These are phyloP conservation scores for Hypolimnas misippus DNA, from an alignment of 2,888 invertebrate species.

Conservation along the genomic window DNA sequence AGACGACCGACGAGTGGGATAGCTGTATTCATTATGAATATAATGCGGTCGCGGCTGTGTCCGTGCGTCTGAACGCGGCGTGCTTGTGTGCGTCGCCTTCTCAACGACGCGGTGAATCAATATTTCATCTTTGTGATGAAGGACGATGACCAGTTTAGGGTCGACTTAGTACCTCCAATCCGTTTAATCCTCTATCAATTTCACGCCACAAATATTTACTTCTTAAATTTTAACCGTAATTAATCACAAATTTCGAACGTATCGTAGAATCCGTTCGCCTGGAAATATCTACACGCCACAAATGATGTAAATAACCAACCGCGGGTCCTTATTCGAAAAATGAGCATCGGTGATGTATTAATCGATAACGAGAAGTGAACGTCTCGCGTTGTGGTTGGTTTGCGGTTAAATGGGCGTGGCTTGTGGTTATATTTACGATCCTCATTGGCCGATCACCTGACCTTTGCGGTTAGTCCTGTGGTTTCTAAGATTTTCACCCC, in stretches of 20 bases:
- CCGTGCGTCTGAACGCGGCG: slow-evolving; percentile 71
- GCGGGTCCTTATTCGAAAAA: slow-evolving; percentile 63
- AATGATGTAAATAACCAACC: slow-evolving; percentile 52
- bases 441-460: slow-evolving; percentile 85
- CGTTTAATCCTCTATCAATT: slow-evolving; percentile 30
- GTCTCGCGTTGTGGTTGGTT: slow-evolving; percentile 85
- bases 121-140: slow-evolving; percentile 78
- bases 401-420: slow-evolving; percentile 87
- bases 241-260: background rate
- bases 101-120: slow-evolving; percentile 76
- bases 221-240: background rate
- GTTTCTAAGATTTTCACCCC: slow-evolving; percentile 85
- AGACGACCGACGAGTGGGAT: slow-evolving; percentile 82
- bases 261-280: background rate
- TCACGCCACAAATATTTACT: background rate
- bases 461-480: slow-evolving; percentile 85
- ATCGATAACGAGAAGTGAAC: slow-evolving; percentile 75
- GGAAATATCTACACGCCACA: slow-evolving; percentile 5
- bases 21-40: slow-evolving; percentile 84
- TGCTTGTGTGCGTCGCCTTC: slow-evolving; percentile 72
- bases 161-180: slow-evolving; percentile 47
- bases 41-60: slow-evolving; percentile 81
- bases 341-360: slow-evolving; percentile 61
- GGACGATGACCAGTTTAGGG: slow-evolving; percentile 59
- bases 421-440: slow-evolving; percentile 84